Evolutionary conservation across 2,797 vertebrate genomes (phyloP).

Genomic region (Brachymystax lenok): DNA sequence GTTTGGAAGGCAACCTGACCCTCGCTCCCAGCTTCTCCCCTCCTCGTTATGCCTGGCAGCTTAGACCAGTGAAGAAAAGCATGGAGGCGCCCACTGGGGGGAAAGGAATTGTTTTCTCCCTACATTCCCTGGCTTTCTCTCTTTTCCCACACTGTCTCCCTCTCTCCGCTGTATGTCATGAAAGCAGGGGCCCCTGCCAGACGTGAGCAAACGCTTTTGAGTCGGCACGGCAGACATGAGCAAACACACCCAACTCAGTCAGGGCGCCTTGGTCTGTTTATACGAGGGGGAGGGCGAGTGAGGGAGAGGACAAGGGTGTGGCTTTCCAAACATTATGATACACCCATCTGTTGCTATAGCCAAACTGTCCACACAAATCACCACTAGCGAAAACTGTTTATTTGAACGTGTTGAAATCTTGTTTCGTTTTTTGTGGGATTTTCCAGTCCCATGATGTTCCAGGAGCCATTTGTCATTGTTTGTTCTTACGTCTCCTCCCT

Average conservation of each 20-base stretch:
- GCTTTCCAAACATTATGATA: background rate
- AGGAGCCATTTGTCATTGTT: too few relatives aligned
- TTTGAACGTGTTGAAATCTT: too few relatives aligned
- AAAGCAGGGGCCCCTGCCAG: slow-evolving; percentile 41
- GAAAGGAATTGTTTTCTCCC: slow-evolving; percentile 51
- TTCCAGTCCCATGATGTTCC: too few relatives aligned
- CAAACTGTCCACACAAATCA: too few relatives aligned
- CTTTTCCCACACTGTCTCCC: slow-evolving; percentile 38
- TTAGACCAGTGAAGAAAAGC: slow-evolving; percentile 60
- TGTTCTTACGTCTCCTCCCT: background rate
- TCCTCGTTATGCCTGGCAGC: slow-evolving; percentile 62
- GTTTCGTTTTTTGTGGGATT: too few relatives aligned
- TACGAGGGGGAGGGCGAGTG: slow-evolving; percentile 34
- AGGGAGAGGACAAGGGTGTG: slow-evolving; percentile 34
- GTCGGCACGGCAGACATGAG: slow-evolving; percentile 45
- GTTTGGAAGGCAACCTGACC: slow-evolving; percentile 18
- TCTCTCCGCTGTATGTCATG: slow-evolving; percentile 32
- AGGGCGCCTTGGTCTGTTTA: slow-evolving; percentile 22
- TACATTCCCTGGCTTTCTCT: slow-evolving; percentile 44
- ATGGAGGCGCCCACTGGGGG: slow-evolving; percentile 54
- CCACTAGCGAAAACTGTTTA: too few relatives aligned
- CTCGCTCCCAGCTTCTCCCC: slow-evolving; percentile 26
- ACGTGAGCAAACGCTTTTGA: slow-evolving; percentile 50
- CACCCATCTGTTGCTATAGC: background rate
- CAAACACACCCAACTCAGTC: slow-evolving; percentile 43